These are phyloP conservation scores for Pocota personata DNA, from an alignment of 2,888 invertebrate genomes.

Conservation along the genomic window DNA sequence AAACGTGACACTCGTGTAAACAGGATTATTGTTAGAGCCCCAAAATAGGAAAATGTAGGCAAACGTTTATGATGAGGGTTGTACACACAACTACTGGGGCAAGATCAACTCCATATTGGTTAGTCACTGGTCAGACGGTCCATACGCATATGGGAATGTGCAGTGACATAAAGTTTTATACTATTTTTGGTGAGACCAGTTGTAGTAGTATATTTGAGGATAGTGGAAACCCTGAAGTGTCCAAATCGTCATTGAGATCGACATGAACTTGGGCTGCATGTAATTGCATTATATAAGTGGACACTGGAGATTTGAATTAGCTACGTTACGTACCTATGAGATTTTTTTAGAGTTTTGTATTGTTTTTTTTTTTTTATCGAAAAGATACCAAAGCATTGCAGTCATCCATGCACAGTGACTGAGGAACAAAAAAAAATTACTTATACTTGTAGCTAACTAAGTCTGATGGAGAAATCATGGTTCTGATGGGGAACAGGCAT, in stretches of 20 bases:
- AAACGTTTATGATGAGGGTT: neutral
- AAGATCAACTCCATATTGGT: slow-evolving; percentile 60
- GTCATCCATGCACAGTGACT: too few species aligned
- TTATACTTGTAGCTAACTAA: too few species aligned
- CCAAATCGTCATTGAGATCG: slow-evolving; percentile 30
- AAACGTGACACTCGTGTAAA: neutral
- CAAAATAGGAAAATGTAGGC: slow-evolving; percentile 1
- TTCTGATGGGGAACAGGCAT: too few species aligned
- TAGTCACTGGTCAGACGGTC: neutral
- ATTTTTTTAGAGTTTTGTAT: too few species aligned
- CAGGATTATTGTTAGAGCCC: slow-evolving; percentile 2
- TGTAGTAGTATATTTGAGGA: neutral
- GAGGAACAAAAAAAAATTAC: too few species aligned
- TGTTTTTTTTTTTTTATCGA: too few species aligned
- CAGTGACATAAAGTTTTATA: slow-evolving; percentile 37
- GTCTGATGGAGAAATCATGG: too few species aligned
- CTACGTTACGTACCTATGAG: neutral
- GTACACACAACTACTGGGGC: slow-evolving; percentile 20
- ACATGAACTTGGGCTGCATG: slow-evolving; percentile 46
- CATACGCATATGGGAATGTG: slow-evolving; percentile 47
- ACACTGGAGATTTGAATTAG: neutral
- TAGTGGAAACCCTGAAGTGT: slow-evolving; percentile 49
- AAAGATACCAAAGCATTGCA: too few species aligned
- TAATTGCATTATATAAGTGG: neutral
- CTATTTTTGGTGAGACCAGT: slow-evolving; percentile 63